Conservation (phyloP, 2,113 vertebrate genomes). For the Polypterus bichir region DNA sequence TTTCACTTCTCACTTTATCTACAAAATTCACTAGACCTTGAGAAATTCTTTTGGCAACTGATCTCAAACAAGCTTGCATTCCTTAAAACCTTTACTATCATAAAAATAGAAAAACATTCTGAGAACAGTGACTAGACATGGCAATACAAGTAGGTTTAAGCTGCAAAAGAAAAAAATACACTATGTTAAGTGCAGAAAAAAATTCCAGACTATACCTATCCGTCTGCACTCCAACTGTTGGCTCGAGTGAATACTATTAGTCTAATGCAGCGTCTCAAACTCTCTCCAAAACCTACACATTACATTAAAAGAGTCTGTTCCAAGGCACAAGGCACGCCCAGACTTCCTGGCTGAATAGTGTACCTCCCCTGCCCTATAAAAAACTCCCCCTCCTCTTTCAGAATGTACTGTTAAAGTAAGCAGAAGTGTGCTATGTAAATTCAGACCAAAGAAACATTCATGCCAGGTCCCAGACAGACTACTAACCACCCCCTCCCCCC, state of each 20-base stretch:
- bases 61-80: not conserved
- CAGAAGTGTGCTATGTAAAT: constrained; percentile 61
- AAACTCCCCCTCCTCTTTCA: constrained; percentile 30
- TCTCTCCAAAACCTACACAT: constrained; percentile 81
- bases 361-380: constrained; percentile 36
- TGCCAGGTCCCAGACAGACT: constrained; percentile 54
- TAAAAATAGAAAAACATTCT: not conserved
- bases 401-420: constrained; percentile 52
- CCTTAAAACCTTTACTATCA: constrained; percentile 1
- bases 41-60: not conserved
- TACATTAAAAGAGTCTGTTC: constrained; percentile 14
- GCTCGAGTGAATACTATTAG: constrained; percentile 38
- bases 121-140: not conserved
- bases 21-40: not conserved
- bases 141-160: not conserved
- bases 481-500: constrained; percentile 27
- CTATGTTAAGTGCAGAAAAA: not conserved
- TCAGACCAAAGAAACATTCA: constrained; percentile 80
- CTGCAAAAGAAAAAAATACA: constrained; percentile 13
- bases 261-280: constrained; percentile 52
- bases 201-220: constrained; percentile 14
- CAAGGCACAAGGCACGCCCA: constrained; percentile 68
- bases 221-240: constrained; percentile 32
- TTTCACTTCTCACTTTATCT: not conserved
- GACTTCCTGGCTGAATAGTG: constrained; percentile 53